A percentile compares a stretch with the other conserved stretches of the same genome.
Conservation (phyloP, 2,888 invertebrate species). For the Brenthis ino region DNA sequence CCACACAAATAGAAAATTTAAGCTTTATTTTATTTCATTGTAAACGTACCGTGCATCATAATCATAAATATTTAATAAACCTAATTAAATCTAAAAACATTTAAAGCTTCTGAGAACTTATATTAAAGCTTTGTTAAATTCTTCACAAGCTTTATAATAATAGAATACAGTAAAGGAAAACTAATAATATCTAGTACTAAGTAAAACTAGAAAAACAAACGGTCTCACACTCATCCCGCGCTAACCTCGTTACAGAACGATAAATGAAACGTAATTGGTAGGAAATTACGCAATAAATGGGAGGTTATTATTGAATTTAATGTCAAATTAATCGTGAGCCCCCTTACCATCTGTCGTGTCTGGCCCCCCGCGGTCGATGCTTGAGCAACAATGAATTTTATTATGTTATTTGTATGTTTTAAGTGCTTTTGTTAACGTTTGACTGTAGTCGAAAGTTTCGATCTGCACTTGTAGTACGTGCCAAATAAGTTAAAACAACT, state of each 20-base stretch:
- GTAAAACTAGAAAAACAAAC: constrained; percentile 39
- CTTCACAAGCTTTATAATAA: background rate
- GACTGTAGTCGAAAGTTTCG: constrained; percentile 3
- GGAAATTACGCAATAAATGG: constrained; percentile 82
- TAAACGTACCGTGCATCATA: constrained; percentile 5
- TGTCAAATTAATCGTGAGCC: constrained; percentile 77
- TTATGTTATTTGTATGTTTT: constrained; percentile 45
- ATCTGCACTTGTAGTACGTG: constrained; percentile 5
- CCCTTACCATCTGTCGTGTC: constrained; percentile 74
- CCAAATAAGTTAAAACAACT: background rate
- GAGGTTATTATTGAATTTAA: constrained; percentile 81
- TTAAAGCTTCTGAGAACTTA: background rate
- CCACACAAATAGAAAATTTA: constrained; percentile 11
- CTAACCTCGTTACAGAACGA: constrained; percentile 75
- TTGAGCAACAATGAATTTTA: constrained; percentile 50
- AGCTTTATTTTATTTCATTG: constrained; percentile 7
- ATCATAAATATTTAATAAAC: constrained; percentile 10
- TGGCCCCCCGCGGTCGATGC: constrained; percentile 42
- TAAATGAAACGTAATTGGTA: constrained; percentile 80
- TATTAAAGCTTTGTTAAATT: too few relatives aligned
- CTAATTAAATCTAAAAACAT: background rate
- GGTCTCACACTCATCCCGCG: constrained; percentile 49
- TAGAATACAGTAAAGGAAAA: background rate
- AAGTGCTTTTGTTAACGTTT: constrained; percentile 40
- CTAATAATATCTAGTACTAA: background rate